phyloP scores from a whole-genome alignment of 2,888 invertebrate species.

The Dasysyrphus albostriatus region DNA sequence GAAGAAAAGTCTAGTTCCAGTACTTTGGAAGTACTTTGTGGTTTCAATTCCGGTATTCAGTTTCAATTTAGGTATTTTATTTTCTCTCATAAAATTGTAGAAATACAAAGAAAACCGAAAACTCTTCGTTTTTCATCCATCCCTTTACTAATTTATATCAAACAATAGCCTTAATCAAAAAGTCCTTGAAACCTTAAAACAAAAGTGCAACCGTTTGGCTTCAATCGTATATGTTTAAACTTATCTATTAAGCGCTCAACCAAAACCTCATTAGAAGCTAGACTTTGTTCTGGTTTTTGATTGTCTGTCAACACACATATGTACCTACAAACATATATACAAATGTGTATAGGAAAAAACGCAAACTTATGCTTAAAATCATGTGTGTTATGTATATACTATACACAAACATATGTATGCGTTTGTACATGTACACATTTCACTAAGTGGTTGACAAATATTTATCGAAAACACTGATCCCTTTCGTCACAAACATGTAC shows the following conservation, averaged over 20 bases:
- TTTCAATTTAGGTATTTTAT: too few relatives aligned
- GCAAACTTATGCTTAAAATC: neutral
- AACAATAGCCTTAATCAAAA: neutral
- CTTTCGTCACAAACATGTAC: slow-evolving; percentile 20
- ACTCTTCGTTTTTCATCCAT: neutral
- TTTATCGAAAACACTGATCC: slow-evolving; percentile 56
- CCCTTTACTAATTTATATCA: neutral
- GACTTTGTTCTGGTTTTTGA: slow-evolving; percentile 1
- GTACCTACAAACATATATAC: neutral
- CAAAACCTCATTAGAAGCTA: neutral
- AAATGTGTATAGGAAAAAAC: neutral
- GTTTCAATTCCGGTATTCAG: too few relatives aligned
- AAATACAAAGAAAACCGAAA: too few relatives aligned
- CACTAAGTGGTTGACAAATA: slow-evolving; percentile 64
- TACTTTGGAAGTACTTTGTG: too few relatives aligned
- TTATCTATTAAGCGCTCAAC: neutral
- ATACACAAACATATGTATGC: too few relatives aligned
- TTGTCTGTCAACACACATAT: neutral
- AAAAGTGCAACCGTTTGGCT: neutral
- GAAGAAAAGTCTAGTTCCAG: too few relatives aligned
- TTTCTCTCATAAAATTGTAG: too few relatives aligned
- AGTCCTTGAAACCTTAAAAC: neutral
- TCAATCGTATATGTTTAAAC: neutral
- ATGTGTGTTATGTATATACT: too few relatives aligned
- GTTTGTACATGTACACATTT: slow-evolving; percentile 40